Base-by-base conservation (phyloP, 2,113 vertebrate genomes). In the Anhinga rufa region DNA sequence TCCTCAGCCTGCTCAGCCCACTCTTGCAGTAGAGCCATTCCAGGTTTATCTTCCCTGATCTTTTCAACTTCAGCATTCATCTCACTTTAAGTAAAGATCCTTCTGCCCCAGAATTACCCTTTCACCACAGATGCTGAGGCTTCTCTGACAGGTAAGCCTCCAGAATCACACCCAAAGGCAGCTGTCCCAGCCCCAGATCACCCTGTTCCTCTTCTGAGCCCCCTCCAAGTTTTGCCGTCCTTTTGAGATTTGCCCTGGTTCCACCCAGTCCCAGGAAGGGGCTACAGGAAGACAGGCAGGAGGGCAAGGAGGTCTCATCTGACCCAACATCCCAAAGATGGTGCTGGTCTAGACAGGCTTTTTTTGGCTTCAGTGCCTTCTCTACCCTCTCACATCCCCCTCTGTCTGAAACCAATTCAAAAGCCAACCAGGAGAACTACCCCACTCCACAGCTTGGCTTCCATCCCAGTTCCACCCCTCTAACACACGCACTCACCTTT, bases 401-500 rank as follows among this genome's bases (percentile, higher is more conserved):
- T 91, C 44, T 85, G 21, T 25, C 52, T 60, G 20, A 85, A 91
- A 78, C 10, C 0, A 4, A 75, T 64, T 71, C 42, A 87, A 82
- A 91, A 94, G 44, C 44, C 31, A 92, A 48, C 44, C 52, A 80
- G 52, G 44, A 90, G 38, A 89, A 94, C 6, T 8, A 15, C 26
- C 34, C 52, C 31, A 29, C 36, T 61, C 31, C 40, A 76, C 25
- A 91, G 44, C 32, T 38, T 52, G 57, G 55, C 24, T 61, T 94
- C n/a, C 61, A 82, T 34, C 57, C 66, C 62, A 69, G 36, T 70
- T 87, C n/a, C 31, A 82, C 54, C 15, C 22, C 21, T 72, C 49
- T 52, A 51, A n/a, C 9, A 64, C 38, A 71, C 55, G 6, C 22
- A 70, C 91, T 98, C 88, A 99, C 99, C 99, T 99, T 99, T 40